Evolutionary conservation across 2,888 invertebrate genomes (phyloP).

Genomic region (Holacanthella duospinosa): DNA sequence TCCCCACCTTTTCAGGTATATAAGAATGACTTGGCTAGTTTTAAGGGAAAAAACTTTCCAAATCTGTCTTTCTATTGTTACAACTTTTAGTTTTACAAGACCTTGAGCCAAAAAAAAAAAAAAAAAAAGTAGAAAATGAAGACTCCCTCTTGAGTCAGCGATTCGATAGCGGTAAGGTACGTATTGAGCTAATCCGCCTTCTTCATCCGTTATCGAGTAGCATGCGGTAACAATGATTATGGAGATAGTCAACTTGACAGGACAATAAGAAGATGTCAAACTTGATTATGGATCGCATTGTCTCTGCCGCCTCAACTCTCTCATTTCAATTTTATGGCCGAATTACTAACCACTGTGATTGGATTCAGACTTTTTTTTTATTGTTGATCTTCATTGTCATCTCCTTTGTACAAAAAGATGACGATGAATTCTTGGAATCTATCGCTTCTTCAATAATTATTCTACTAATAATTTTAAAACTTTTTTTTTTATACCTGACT

Average conservation of each 20-base stretch:
- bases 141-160: no score
- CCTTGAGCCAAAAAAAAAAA: neutral
- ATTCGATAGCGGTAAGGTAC: no score
- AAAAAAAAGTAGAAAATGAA: neutral
- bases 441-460: neutral
- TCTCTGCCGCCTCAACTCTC: slow-evolving; percentile 21
- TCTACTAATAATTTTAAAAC: no score
- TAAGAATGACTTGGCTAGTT: no score
- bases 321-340: slow-evolving; percentile 21
- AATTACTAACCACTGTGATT: neutral
- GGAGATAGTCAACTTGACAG: slow-evolving; percentile 31
- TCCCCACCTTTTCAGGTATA: no score
- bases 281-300: slow-evolving; percentile 36
- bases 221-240: neutral
- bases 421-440: neutral
- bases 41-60: no score
- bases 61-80: neutral
- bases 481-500: no score
- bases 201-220: neutral
- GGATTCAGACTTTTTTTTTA: neutral
- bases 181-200: no score
- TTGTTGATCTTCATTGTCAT: no score
- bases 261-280: slow-evolving; percentile 38
- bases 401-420: no score
- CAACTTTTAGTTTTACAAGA: neutral